phyloP scores from a whole-genome alignment of 2,888 invertebrate genomes.

The Andrena dorsata region DNA sequence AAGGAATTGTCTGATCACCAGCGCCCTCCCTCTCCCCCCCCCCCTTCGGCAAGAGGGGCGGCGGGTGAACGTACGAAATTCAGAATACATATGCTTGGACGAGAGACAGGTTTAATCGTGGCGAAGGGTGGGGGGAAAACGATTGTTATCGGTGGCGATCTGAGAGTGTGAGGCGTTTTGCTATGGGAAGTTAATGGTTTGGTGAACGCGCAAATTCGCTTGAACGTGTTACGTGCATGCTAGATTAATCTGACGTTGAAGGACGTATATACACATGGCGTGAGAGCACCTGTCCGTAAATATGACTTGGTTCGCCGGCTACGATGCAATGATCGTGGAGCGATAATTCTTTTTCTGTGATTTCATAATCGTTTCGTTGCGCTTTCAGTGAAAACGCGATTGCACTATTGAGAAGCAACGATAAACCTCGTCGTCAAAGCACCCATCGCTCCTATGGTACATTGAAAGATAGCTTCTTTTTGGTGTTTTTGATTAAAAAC shows the following conservation, averaged over 20 bases:
- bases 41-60: too few relatives aligned
- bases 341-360: background rate
- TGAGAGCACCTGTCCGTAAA: slow-evolving; percentile 39
- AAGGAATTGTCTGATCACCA: too few relatives aligned
- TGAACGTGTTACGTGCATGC: slow-evolving; percentile 23
- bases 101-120: slow-evolving; percentile 4
- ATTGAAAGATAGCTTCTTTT: slow-evolving; percentile 49
- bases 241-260: slow-evolving; percentile 37
- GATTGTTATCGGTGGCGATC: slow-evolving; percentile 23
- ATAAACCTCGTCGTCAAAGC: slow-evolving; percentile 5
- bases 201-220: slow-evolving; percentile 12
- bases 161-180: slow-evolving; percentile 2
- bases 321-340: slow-evolving; percentile 32
- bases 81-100: background rate
- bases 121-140: background rate
- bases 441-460: slow-evolving; percentile 38
- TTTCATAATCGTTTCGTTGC: background rate
- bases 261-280: slow-evolving; percentile 28
- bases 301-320: slow-evolving; percentile 35
- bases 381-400: background rate
- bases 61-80: background rate
- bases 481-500: slow-evolving; percentile 49
- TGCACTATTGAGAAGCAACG: background rate
- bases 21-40: too few relatives aligned
- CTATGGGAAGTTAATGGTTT: background rate